Conservation (phyloP, 2,888 invertebrate genomes). For the Luperina testacea region DNA sequence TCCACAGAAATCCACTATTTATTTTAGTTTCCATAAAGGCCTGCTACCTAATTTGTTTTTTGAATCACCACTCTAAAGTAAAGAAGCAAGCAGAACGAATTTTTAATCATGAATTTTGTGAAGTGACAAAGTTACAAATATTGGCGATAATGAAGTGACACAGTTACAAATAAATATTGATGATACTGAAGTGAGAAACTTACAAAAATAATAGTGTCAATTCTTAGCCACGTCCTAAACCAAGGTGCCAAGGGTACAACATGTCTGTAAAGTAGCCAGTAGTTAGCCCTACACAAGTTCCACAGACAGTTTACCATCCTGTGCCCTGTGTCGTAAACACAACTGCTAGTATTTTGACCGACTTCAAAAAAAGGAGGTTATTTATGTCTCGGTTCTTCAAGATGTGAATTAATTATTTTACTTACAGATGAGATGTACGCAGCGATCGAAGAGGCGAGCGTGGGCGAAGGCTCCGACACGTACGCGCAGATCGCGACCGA, state of each 20-base stretch:
- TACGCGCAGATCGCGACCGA: constrained; percentile 94
- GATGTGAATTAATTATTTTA: not conserved
- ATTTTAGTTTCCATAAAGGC: not conserved
- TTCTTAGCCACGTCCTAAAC: not conserved
- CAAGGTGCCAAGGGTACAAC: not conserved
- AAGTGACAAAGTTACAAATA: not conserved
- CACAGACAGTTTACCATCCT: not conserved
- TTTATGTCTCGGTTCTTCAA: not conserved
- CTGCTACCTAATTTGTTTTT: not conserved
- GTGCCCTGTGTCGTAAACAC: not conserved
- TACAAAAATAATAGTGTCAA: constrained; percentile 1
- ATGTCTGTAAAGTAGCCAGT: not conserved
- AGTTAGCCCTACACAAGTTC: not conserved
- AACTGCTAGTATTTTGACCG: not conserved
- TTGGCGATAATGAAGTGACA: not conserved
- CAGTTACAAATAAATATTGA: not conserved
- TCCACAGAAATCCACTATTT: not conserved
- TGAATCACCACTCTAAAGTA: not conserved
- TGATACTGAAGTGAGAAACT: not conserved
- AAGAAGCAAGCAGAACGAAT: not conserved
- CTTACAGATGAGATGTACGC: constrained; percentile 96
- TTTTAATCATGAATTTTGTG: not conserved
- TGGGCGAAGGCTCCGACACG: constrained; percentile 95
- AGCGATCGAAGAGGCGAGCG: constrained; percentile 94
- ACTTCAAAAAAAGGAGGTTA: too few relatives aligned